Base-by-base conservation (phyloP, 2,113 vertebrate genomes). In the Camelus dromedarius region DNA sequence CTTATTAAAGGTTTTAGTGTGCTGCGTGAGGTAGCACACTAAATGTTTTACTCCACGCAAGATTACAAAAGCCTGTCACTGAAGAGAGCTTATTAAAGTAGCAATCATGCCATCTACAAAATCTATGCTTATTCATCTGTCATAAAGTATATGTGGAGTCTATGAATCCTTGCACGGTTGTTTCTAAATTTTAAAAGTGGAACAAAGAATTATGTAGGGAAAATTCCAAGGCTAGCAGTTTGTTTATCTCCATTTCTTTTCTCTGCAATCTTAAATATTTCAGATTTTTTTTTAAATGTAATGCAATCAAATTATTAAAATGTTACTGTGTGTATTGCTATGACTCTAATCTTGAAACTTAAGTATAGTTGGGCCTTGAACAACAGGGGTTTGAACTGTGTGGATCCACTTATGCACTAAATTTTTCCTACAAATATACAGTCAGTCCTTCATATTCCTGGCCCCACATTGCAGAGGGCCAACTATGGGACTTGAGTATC, bases 31-130 rank as follows among this genome's bases (percentile, higher is more conserved):
- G 42, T 30, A 81, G 58, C 48, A 84, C 20, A 26, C 50, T 42
- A 42, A 60, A 50, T 76, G 83, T 92, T 90, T 96, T 93, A 83
- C 46, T 90, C 95, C 38, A 92, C 32, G 19, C 35, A 54, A 18
- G 24, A 24, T 79, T 79, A 64, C 92, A 88, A 96, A 92, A 87
- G 54, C 4, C 15, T 90, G 22, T 32, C 87, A 16, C 54, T 64
- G 75, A 83, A 83, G 70, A 91, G 87, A 77, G 13, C 42, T 93
- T 82, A 73, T 96, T 96, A 94, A 96, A 79, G 80, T 69, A 64
- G 62, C 14, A 87, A 24, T 54, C 50, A 58, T 60, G 52, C 56
- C 62, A 80, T 6, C n/a, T 92, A 70, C 16, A 89, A 89, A 96
- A 89, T 20, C 35, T 87, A 58, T 80, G 62, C 30, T 93, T 38